Base-by-base conservation (phyloP, 2,113 vertebrate species). In the Alectura lathami region DNA sequence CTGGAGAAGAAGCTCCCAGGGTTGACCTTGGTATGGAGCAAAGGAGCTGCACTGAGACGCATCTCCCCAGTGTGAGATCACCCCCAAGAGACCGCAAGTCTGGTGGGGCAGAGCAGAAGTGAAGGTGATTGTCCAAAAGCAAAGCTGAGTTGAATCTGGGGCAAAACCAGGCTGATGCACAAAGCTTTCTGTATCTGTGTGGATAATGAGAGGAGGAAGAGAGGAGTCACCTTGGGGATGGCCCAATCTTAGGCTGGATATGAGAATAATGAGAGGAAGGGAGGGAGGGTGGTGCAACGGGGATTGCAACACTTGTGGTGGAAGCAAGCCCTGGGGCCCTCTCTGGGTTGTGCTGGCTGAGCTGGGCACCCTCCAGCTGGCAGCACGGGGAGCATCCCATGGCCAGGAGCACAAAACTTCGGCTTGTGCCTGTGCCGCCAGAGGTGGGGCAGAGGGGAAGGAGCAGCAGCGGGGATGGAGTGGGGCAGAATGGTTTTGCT, bases 41-140 rank as follows among this genome's bases (percentile, higher is more conserved):
- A 4, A 34, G 43, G 27, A 21, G 17, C 17, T 15, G 1, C 0
- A 1, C 0, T 20, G 40, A 62, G 36, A 12, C 13, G 6, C 18
- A 12, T 40, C 45, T n/a, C 66, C 56, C 43, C 16, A n/a, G 27
- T 11, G 42, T 48, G 47, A 27, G 42, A 63, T 22, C 21, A 32
- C 12, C 26, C 13, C 13, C 0, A 1, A 16, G 47, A 57, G 20
- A n/a, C 70, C 42, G 38, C 0, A 6, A 17, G 43, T 20, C 11
- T 15, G 50, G 34, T 30, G 1, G 12, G 23, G 32, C 24, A 76
- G 45, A 56, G 18, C 34, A 64, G 43, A 50, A 66, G 29, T 15
- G 51, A 36, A 22, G 30, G 57, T 76, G 20, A 18, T 4, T 9
- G 12, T 32, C 51, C 34, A 15, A 53, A 63, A 73, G 32, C 30